Evolutionary conservation across 2,113 vertebrate species (phyloP).

Genomic region (Equus quagga): DNA sequence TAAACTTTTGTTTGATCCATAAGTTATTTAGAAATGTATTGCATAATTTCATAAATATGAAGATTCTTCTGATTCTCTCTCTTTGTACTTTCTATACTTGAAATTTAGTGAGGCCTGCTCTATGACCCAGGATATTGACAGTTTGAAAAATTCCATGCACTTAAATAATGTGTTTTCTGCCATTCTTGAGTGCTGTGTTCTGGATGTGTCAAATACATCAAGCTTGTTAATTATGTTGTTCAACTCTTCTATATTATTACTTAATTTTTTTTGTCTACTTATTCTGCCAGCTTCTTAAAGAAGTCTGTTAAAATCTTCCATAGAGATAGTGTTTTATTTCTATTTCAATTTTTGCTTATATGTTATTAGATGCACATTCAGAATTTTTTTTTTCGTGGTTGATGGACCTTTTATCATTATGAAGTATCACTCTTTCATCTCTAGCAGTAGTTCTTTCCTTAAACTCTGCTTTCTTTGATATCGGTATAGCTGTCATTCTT

Average conservation of each 20-base stretch:
- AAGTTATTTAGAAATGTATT: background rate
- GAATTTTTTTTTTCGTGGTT: background rate
- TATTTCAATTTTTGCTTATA: background rate
- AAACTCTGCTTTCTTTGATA: background rate
- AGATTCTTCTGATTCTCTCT: background rate
- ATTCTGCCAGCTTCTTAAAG: background rate
- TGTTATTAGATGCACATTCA: background rate
- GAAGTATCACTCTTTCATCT: background rate
- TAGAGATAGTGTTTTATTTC: background rate
- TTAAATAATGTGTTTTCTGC: background rate
- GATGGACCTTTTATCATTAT: background rate
- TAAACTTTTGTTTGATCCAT: background rate
- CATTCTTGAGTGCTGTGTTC: background rate
- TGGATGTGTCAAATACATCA: background rate
- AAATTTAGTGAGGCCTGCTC: background rate
- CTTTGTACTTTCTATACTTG: background rate
- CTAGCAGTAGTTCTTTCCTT: background rate
- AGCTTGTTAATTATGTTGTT: background rate
- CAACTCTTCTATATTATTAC: background rate
- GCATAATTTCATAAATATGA: background rate
- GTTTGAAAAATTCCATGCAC: background rate
- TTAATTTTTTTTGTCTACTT: background rate
- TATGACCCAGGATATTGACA: background rate
- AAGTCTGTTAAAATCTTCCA: background rate
- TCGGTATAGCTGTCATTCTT: background rate